A percentile compares a stretch with the other conserved stretches of the same genome.
These are phyloP conservation scores for Epinephelus malabaricus DNA, from an alignment of 2,797 vertebrate genomes.

Conservation along the genomic window DNA sequence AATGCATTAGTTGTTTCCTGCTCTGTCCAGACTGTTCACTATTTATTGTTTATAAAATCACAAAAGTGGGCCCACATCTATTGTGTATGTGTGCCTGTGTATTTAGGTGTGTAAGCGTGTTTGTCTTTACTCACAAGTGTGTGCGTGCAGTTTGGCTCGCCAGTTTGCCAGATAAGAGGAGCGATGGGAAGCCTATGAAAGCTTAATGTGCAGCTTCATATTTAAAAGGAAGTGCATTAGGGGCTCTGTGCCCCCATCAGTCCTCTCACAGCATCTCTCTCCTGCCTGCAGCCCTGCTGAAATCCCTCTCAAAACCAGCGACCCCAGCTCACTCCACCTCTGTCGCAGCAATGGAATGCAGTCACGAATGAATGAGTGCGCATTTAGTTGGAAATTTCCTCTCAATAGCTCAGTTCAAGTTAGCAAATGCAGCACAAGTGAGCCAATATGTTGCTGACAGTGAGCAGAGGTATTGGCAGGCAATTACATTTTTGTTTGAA, in stretches of 20 bases:
- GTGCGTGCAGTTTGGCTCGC: slow-evolving; percentile 56
- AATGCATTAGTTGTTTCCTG: neutral
- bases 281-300: slow-evolving; percentile 62
- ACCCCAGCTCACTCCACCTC: slow-evolving; percentile 56
- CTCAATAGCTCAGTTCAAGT: slow-evolving; percentile 51
- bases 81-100: slow-evolving; percentile 14
- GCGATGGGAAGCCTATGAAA: slow-evolving; percentile 80
- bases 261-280: slow-evolving; percentile 63
- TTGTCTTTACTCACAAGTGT: slow-evolving; percentile 38
- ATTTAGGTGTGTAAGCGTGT: slow-evolving; percentile 1
- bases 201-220: slow-evolving; percentile 83
- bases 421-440: slow-evolving; percentile 37
- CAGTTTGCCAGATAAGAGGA: slow-evolving; percentile 74
- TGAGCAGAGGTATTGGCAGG: slow-evolving; percentile 17
- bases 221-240: slow-evolving; percentile 83
- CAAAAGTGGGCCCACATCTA: neutral
- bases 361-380: slow-evolving; percentile 56
- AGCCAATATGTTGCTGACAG: slow-evolving; percentile 22
- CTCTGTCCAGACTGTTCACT: slow-evolving; percentile 4
- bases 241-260: slow-evolving; percentile 68
- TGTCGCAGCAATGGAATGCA: slow-evolving; percentile 47
- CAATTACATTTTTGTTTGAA: slow-evolving; percentile 19
- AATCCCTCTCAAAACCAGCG: slow-evolving; percentile 58
- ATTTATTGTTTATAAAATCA: neutral
- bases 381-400: slow-evolving; percentile 61